Percentiles rank a stretch among this genome's conserved stretches.
Conservation (phyloP, 2,113 vertebrate genomes). For the Rhadina sibilatrix region DNA sequence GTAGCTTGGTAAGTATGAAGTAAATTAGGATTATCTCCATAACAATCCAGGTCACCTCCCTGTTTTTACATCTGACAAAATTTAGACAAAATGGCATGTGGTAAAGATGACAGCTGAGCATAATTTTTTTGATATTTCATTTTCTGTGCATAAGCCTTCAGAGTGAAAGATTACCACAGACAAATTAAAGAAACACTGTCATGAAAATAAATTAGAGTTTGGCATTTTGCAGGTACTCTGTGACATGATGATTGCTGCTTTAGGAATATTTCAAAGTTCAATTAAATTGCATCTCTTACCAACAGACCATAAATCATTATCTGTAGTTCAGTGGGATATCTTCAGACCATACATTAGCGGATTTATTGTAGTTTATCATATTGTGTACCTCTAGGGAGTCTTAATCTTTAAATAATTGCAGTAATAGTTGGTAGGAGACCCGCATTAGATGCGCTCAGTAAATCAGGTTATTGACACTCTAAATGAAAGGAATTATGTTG, state of each 20-base stretch:
- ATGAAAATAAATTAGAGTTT: slow-evolving; percentile 28
- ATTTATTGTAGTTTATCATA: slow-evolving; percentile 12
- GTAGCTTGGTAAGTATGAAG: not conserved
- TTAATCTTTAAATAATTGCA: slow-evolving; percentile 47
- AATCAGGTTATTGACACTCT: not conserved
- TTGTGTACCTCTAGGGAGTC: not conserved
- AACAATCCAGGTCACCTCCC: not conserved
- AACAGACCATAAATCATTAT: slow-evolving; percentile 38
- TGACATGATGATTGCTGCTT: slow-evolving; percentile 40
- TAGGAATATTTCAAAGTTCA: slow-evolving; percentile 12
- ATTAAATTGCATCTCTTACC: slow-evolving; percentile 13
- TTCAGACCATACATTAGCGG: not conserved
- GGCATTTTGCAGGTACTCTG: slow-evolving; percentile 24
- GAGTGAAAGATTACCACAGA: slow-evolving; percentile 24
- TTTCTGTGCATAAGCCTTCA: slow-evolving; percentile 23
- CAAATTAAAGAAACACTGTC: slow-evolving; percentile 4
- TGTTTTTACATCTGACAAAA: not conserved
- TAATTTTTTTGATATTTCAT: not conserved
- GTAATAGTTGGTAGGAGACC: not conserved
- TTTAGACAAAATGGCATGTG: not conserved
- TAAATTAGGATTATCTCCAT: not conserved
- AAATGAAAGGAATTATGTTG: not conserved
- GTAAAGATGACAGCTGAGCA: not conserved
- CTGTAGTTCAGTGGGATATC: not conserved
- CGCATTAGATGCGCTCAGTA: not conserved